Evolutionary conservation across 2,888 invertebrate genomes (phyloP).

Genomic region (Meganola albula): DNA sequence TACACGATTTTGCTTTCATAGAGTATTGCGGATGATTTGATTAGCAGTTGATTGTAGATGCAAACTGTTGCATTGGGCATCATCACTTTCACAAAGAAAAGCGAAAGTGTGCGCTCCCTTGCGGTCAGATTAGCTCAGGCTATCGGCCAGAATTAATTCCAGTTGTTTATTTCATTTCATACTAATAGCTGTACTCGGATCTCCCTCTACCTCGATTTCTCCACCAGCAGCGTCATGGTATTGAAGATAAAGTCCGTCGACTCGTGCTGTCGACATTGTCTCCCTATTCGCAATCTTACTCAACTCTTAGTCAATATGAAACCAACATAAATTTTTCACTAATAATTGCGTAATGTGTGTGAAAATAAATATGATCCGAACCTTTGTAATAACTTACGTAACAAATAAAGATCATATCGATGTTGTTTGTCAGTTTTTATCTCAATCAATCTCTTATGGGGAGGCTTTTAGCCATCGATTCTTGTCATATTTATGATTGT

Average conservation of each 20-base stretch:
- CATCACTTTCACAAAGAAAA: constrained; percentile 76
- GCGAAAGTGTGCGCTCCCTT: constrained; percentile 73
- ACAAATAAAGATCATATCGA: constrained; percentile 41
- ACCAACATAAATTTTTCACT: constrained; percentile 25
- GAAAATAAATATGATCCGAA: constrained; percentile 21
- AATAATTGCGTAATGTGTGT: constrained; percentile 37
- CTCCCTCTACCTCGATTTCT: constrained; percentile 47
- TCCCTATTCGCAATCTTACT: no score
- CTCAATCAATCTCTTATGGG: constrained; percentile 45
- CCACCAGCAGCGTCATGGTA: constrained; percentile 29
- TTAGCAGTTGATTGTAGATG: constrained; percentile 50
- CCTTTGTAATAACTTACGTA: constrained; percentile 24
- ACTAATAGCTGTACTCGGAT: constrained; percentile 47
- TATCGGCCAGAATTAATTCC: constrained; percentile 64
- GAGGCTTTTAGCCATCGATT: constrained; percentile 40
- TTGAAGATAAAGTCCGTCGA: constrained; percentile 26
- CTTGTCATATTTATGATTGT: constrained; percentile 39
- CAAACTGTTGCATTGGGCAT: constrained; percentile 58
- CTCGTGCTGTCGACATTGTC: no score
- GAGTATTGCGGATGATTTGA: constrained; percentile 35
- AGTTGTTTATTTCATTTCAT: constrained; percentile 64
- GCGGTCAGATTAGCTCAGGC: constrained; percentile 67
- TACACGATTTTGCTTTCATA: no score
- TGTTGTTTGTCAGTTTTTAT: constrained; percentile 49
- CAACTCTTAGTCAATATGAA: constrained; percentile 22